Base-by-base conservation (phyloP, 30 jellyfish, hydroid and myxozoan species). In the Hydractinia echinata region DNA sequence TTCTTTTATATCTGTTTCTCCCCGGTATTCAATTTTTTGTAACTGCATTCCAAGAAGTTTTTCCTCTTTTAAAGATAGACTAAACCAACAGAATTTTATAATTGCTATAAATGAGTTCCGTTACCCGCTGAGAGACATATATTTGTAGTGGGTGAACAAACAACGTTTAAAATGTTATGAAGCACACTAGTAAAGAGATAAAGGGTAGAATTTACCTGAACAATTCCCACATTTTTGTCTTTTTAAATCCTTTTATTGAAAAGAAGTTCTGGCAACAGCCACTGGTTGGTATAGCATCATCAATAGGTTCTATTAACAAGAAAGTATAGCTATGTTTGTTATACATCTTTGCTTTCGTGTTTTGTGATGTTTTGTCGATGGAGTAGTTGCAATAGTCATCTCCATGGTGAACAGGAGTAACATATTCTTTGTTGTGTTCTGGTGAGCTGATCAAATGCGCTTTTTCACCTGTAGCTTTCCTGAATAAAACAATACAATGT, bases 341-440 rank as follows among this genome's bases (percentile, higher is more conserved):
- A 30, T 30, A 30, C 44, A 30, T 30, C 2, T 30, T 30, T 30
- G 44, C 44, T 30, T 30, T 30, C 44, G 44, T 30, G 1, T 30
- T 30, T 30, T 64, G 10, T 64, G 74, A 44, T 16, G 15, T 58
- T 16, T 58, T 58, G 19, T 64, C 74, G 74, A 64, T 64, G 39
- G 74, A 64, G 39, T 64, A 64, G 39, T 64, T 64, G 74, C 74
- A 64, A 64, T 64, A 64, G 18, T 64, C 74, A 6, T 64, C 18
- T 13, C 19, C 9, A 64, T n/a, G 74, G 0, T 64, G 51, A 64
- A n/a, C 74, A 6, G 74, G 39, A n/a, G 19, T 51, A 7, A n/a
- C 74, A 51, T 51, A 64, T 7, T 64, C 19, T 64, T 51, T 7
- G 10, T 4, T 64, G 74, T 7, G 19, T 64, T 64, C 39, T 51